A percentile compares a stretch with the other conserved stretches of the same genome.
Conservation (phyloP, 2,888 invertebrate genomes). For the Melinaea menophilus region DNA sequence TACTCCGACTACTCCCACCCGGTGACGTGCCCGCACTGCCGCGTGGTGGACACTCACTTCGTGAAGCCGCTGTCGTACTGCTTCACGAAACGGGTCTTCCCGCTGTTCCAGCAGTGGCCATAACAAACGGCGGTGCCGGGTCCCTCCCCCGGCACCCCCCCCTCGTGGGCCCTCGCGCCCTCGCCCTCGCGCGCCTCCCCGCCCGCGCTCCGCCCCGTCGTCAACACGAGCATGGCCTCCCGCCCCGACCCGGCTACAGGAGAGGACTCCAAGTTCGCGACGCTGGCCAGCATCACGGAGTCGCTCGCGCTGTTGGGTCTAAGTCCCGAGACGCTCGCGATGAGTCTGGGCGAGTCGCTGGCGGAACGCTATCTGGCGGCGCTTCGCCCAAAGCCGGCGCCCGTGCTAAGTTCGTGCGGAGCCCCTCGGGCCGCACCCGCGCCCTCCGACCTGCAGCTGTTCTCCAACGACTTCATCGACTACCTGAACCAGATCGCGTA, state of each 20-base stretch:
- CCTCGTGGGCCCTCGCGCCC: constrained; percentile 59
- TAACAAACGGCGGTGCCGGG: constrained; percentile 89
- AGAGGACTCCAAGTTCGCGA: constrained; percentile 50
- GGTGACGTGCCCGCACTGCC: constrained; percentile 94
- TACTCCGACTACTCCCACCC: constrained; percentile 97
- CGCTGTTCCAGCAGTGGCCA: constrained; percentile 88
- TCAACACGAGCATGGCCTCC: constrained; percentile 74
- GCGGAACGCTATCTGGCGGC: constrained; percentile 65
- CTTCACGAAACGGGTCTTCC: constrained; percentile 85
- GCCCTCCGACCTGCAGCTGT: constrained; percentile 74
- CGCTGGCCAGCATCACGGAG: constrained; percentile 64
- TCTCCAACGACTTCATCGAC: constrained; percentile 80
- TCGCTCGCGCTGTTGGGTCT: constrained; percentile 66
- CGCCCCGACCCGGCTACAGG: constrained; percentile 46
- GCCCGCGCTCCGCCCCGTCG: constrained; percentile 67
- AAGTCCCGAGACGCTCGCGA: constrained; percentile 66
- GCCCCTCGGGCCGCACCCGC: constrained; percentile 48
- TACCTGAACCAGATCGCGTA: constrained; percentile 80
- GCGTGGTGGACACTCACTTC: constrained; percentile 94
- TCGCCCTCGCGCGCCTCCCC: constrained; percentile 67
- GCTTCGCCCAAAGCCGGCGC: constrained; percentile 62
- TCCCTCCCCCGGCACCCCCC: constrained; percentile 74
- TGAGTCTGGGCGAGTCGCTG: constrained; percentile 70
- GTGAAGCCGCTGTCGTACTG: constrained; percentile 92
- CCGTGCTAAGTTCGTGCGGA: constrained; percentile 47